Conservation (phyloP, 2,888 invertebrate species). For the Achlya flavicornis region DNA sequence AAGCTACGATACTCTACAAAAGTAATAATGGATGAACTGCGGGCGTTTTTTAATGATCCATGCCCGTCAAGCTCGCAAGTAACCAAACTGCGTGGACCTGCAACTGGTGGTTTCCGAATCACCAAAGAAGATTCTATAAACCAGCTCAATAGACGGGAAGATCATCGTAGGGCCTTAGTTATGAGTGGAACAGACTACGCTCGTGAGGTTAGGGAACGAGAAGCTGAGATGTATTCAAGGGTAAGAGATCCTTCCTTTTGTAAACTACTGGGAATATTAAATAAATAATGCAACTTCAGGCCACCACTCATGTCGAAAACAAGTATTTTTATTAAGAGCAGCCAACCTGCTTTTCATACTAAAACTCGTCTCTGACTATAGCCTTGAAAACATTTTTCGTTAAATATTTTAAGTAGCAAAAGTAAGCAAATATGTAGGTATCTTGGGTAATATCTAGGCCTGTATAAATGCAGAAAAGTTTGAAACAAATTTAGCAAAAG, state of each 20-base stretch:
- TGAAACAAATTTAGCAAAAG: no score
- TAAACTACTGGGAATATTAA: neutral
- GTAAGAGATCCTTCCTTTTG: constrained; percentile 36
- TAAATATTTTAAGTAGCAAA: no score
- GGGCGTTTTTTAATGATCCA: constrained; percentile 65
- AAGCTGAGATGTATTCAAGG: constrained; percentile 62
- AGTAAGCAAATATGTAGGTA: no score
- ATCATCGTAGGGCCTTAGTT: constrained; percentile 61
- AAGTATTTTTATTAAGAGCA: no score
- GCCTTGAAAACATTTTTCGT: no score
- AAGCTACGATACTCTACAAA: neutral
- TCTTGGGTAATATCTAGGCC: no score
- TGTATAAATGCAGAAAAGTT: no score
- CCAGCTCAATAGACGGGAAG: constrained; percentile 57
- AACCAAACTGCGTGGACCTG: constrained; percentile 59
- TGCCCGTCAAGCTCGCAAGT: constrained; percentile 54
- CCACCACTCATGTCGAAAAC: no score
- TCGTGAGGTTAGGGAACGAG: constrained; percentile 58
- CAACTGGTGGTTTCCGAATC: constrained; percentile 66
- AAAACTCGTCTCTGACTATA: no score
- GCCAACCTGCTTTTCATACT: no score
- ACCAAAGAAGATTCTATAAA: constrained; percentile 56
- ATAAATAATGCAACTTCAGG: no score
- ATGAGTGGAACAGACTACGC: constrained; percentile 65
- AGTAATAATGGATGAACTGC: constrained; percentile 67